Evolutionary conservation across 2,797 vertebrate species (phyloP).

Genomic region (Scleropages formosus): DNA sequence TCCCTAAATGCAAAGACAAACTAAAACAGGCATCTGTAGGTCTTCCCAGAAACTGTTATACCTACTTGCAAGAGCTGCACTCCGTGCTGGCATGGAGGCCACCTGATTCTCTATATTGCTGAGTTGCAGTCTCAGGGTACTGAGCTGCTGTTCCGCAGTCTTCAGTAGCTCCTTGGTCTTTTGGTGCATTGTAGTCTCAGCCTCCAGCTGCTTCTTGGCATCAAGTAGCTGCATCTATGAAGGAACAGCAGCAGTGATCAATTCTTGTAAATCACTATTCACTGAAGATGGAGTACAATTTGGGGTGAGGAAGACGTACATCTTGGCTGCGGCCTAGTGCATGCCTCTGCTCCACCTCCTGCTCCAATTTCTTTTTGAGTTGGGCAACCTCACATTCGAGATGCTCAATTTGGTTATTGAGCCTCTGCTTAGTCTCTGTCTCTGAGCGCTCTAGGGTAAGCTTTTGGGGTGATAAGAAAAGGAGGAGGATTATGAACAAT

Average conservation of each 20-base stretch:
- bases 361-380: conserved; percentile 84
- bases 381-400: conserved; percentile 81
- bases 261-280: not conserved
- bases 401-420: conserved; percentile 81
- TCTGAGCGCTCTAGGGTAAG: conserved; percentile 89
- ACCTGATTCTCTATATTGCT: conserved; percentile 71
- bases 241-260: not conserved
- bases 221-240: conserved; percentile 80
- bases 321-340: conserved; percentile 66
- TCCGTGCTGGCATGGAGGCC: conserved; percentile 68
- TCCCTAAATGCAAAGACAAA: not conserved
- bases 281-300: conserved; percentile 40
- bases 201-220: conserved; percentile 86
- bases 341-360: conserved; percentile 87
- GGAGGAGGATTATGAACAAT: too few species aligned
- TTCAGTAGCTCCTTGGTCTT: conserved; percentile 88
- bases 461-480: conserved; percentile 52
- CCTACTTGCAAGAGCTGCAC: conserved; percentile 45
- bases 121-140: conserved; percentile 73
- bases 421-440: conserved; percentile 81
- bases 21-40: not conserved
- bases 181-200: conserved; percentile 77
- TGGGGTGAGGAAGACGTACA: conserved; percentile 45
- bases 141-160: conserved; percentile 80
- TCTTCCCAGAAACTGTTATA: not conserved